These are phyloP conservation scores for Mythimna lalbum DNA, from an alignment of 2,888 invertebrate genomes.

Conservation along the genomic window DNA sequence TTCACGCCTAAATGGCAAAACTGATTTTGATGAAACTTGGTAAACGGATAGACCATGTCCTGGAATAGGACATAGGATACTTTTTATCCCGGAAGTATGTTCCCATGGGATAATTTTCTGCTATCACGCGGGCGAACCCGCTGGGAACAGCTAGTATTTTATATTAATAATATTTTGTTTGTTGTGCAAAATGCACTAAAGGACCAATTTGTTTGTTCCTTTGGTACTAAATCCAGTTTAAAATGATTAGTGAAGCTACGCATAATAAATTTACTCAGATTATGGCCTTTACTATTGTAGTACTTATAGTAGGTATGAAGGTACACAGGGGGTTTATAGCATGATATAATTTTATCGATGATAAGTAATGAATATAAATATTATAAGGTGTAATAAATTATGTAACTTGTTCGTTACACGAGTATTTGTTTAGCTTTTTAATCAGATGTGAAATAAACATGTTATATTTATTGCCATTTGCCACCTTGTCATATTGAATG, in stretches of 20 bases:
- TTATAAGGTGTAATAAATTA: constrained; percentile 2
- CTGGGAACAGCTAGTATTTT: too few species aligned
- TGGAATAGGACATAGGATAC: too few species aligned
- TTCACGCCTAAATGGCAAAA: too few species aligned
- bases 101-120: too few species aligned
- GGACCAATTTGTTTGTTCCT: not conserved
- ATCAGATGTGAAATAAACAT: constrained; percentile 6
- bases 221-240: not conserved
- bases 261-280: not conserved
- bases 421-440: not conserved
- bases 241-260: not conserved
- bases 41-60: too few species aligned
- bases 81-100: too few species aligned
- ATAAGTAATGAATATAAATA: constrained; percentile 21
- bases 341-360: not conserved
- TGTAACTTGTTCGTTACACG: not conserved
- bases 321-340: constrained; percentile 10
- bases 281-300: not conserved
- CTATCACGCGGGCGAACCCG: too few species aligned
- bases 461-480: not conserved
- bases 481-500: not conserved
- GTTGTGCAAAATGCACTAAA: not conserved
- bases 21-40: too few species aligned
- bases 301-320: not conserved
- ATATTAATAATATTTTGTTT: too few species aligned